Percentiles rank a stretch among this genome's conserved stretches.
phyloP scores from a whole-genome alignment of 2,888 invertebrate species.

The Leptopilina myrica region DNA sequence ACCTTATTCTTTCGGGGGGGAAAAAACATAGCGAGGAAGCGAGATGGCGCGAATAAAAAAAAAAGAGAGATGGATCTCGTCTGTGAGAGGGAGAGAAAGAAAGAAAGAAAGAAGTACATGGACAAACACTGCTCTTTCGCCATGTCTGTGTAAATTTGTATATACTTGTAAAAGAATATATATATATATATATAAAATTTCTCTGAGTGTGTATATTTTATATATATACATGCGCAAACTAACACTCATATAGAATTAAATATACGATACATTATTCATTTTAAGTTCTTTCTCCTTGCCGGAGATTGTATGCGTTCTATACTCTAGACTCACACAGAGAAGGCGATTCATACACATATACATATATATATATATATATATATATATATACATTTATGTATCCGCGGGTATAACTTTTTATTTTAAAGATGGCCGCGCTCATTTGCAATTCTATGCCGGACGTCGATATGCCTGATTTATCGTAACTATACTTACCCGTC shows the following conservation, averaged over 20 bases:
- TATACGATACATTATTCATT: conserved; percentile 77
- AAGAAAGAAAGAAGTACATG: conserved; percentile 15
- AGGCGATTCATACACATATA: not conserved
- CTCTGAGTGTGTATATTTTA: not conserved
- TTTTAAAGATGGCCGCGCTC: conserved; percentile 74
- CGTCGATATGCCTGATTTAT: conserved; percentile 76
- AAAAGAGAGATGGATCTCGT: conserved; percentile 41
- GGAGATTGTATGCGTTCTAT: conserved; percentile 67
- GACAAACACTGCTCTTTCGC: conserved; percentile 39
- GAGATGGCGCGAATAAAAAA: conserved; percentile 41
- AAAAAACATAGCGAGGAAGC: conserved; percentile 51
- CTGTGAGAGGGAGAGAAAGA: conserved; percentile 31
- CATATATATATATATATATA: conserved; percentile 19
- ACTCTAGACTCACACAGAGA: conserved; percentile 24
- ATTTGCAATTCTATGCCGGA: conserved; percentile 76
- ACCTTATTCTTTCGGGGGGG: conserved; percentile 67
- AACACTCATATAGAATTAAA: conserved; percentile 67
- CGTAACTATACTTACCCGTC: conserved; percentile 70
- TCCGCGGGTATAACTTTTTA: conserved; percentile 70
- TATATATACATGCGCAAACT: conserved; percentile 45
- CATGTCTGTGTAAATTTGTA: conserved; percentile 41
- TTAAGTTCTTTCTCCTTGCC: conserved; percentile 75
- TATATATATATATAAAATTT: no score
- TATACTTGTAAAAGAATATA: no score
- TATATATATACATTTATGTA: conserved; percentile 34